A percentile compares a stretch with the other conserved stretches of the same genome.
phyloP scores from a whole-genome alignment of 2,888 invertebrate genomes.

The Heliconius charithonia region DNA sequence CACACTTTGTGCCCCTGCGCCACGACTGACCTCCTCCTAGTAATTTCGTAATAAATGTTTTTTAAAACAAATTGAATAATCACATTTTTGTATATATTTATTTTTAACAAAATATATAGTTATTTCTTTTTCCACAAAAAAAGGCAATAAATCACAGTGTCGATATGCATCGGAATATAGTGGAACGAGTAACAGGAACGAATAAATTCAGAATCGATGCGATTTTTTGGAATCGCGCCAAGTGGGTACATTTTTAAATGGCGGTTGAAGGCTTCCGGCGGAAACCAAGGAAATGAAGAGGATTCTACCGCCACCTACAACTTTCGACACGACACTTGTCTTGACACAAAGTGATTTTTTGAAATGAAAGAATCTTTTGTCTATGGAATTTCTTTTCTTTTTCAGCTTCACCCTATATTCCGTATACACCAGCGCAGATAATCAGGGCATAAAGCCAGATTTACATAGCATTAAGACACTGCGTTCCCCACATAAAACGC shows the following conservation, averaged over 20 bases:
- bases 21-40: too few species aligned
- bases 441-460: too few species aligned
- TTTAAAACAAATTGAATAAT: background rate
- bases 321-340: conserved; percentile 35
- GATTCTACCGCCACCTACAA: conserved; percentile 37
- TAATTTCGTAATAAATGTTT: background rate
- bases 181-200: conserved; percentile 26
- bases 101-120: background rate
- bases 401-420: background rate
- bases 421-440: too few species aligned
- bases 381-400: background rate
- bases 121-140: conserved; percentile 16
- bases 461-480: too few species aligned
- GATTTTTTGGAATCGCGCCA: conserved; percentile 46
- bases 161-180: conserved; percentile 34
- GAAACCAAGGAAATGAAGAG: conserved; percentile 51
- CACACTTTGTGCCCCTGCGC: too few species aligned
- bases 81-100: background rate
- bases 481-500: too few species aligned
- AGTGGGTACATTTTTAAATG: conserved; percentile 48
- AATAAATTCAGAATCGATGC: conserved; percentile 42
- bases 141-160: conserved; percentile 21
- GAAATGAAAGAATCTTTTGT: background rate
- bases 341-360: background rate
- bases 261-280: conserved; percentile 47